Conservation (phyloP, 2,888 invertebrate species). For the Sipha maydis region DNA sequence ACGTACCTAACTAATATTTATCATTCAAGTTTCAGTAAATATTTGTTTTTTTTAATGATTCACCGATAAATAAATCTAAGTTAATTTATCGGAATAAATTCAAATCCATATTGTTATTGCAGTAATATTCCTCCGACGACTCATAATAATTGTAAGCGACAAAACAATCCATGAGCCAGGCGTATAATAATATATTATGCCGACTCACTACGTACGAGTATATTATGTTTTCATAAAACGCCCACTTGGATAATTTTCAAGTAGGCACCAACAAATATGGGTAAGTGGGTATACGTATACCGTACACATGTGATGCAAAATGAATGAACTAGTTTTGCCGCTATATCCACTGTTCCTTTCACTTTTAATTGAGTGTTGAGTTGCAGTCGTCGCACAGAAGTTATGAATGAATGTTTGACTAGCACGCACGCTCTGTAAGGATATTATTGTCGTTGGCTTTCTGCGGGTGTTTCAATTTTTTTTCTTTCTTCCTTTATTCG, state of each 20-base stretch:
- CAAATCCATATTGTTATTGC: no score
- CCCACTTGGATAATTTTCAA: slow-evolving; percentile 37
- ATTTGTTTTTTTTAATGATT: no score
- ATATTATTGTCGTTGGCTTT: background rate
- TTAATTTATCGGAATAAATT: no score
- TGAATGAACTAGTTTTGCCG: slow-evolving; percentile 44
- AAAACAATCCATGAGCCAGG: background rate
- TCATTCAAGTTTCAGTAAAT: no score
- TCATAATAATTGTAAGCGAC: background rate
- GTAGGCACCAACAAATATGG: slow-evolving; percentile 48
- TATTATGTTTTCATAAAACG: background rate
- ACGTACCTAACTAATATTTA: no score
- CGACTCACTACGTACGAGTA: background rate
- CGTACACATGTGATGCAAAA: slow-evolving; percentile 8
- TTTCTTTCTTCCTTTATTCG: background rate
- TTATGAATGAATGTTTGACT: slow-evolving; percentile 37
- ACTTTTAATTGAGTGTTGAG: slow-evolving; percentile 46
- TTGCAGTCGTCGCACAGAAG: background rate
- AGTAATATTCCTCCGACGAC: no score
- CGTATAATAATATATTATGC: background rate
- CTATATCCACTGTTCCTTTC: slow-evolving; percentile 43
- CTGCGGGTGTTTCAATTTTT: background rate
- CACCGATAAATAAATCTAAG: no score
- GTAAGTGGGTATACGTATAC: background rate
- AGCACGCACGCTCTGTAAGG: slow-evolving; percentile 3